Base-by-base conservation (phyloP, 1,140 invertebrate genomes). In the Zelostemma sp. region DNA sequence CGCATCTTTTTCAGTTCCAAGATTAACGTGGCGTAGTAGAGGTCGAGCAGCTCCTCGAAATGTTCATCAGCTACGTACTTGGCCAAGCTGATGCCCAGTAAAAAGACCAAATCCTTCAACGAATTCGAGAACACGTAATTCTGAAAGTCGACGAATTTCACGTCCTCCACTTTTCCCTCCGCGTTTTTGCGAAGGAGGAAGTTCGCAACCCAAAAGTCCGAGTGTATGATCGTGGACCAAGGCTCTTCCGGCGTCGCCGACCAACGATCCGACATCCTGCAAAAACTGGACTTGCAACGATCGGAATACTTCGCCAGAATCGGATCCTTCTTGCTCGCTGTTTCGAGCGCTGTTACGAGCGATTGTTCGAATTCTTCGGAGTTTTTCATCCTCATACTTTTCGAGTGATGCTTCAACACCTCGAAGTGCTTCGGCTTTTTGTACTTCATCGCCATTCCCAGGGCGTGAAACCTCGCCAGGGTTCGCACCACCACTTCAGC, bases 141-240 rank as follows among this genome's bases (percentile, higher is more conserved):
- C 79, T 91, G 90, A 50, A 90, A 89, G 68, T 91, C 90, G 0
- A 91, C 80, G 18, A 91, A 87, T 78, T 89, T 90, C 4, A 88
- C 68, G 33, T 86, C 81, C 0, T 82, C 66, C 0, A 87, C 80
- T 15, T 75, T 51, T 0, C 77, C 81, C 0, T 53, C 28, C 6
- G 73, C 67, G 66, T 85, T 71, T 1, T 73, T 49, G 9, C 79
- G 80, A 41, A 87, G 86, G 76, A 91, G 83, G 0, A 90, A 82
- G 64, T 91, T 91, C 68, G 90, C 91, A 2, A 86, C 79, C 90
- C 90, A 91, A 40, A 89, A 85, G 75, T 91, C 90, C 0, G 85
- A 80, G 49, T 91, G 90, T 1, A 85, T 76, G 15, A 88, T 84
- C 0, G 85, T 87, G 0, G 83, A 85, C 77, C 86, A 90, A 0